Conservation (phyloP, 1,140 invertebrate genomes). For the Cotesia glomerata region DNA sequence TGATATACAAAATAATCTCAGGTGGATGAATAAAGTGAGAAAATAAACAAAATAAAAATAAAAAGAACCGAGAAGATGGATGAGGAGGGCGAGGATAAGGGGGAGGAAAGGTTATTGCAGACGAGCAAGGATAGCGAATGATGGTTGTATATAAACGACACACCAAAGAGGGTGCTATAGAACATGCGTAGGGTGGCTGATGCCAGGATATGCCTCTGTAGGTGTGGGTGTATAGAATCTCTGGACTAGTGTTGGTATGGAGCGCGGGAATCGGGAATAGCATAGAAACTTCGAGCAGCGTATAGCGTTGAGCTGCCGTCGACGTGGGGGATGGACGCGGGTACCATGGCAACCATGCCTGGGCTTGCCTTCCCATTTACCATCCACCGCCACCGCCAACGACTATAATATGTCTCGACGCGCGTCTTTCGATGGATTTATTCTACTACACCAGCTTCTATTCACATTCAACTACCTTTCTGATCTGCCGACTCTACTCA, state of each 20-base stretch:
- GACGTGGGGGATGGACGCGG: conserved; percentile 33
- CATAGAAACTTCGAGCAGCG: neutral
- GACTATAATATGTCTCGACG: conserved; percentile 21
- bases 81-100: neutral
- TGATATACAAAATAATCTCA: neutral
- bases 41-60: neutral
- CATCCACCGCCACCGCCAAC: neutral
- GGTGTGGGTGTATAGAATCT: neutral
- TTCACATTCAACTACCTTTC: no score
- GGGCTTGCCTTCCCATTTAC: conserved; percentile 10
- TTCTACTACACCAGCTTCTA: neutral
- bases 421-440: conserved; percentile 33
- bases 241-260: neutral
- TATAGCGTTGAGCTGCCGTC: neutral
- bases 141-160: neutral
- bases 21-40: neutral
- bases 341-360: conserved; percentile 38
- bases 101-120: neutral
- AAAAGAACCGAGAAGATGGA: conserved; percentile 29
- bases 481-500: no score
- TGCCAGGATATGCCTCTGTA: no score
- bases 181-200: conserved; percentile 12
- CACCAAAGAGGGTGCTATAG: conserved; percentile 5
- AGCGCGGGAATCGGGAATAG: neutral
- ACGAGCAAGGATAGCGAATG: conserved; percentile 18